phyloP scores from a whole-genome alignment of 1,140 invertebrate genomes.

The Gonioctena quinquepunctata region DNA sequence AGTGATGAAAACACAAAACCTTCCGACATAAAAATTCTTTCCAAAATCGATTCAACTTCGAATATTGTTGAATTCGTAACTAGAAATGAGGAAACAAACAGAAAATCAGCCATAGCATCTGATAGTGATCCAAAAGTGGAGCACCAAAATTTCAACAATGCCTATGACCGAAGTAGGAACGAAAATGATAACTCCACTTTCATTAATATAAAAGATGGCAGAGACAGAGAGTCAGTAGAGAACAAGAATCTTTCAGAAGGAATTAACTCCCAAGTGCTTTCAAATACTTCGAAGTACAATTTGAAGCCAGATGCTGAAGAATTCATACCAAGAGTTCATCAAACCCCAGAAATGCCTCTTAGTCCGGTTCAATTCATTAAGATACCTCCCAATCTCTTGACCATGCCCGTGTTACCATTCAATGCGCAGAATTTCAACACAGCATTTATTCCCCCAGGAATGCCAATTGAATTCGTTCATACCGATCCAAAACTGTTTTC shows the following conservation, averaged over 20 bases:
- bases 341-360: slow-evolving; percentile 24
- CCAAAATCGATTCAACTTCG: background rate
- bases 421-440: slow-evolving; percentile 30
- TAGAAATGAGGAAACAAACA: background rate
- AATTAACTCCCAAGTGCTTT: background rate
- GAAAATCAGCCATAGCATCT: background rate
- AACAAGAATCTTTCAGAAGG: background rate
- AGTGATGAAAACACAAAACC: slow-evolving; percentile 10
- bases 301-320: slow-evolving; percentile 54
- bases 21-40: background rate
- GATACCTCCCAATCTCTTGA: slow-evolving; percentile 45
- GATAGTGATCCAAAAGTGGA: background rate
- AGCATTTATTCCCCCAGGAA: slow-evolving; percentile 42
- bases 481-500: slow-evolving; percentile 23
- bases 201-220: background rate
- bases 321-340: slow-evolving; percentile 47
- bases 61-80: slow-evolving; percentile 10
- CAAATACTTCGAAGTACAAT: slow-evolving; percentile 27
- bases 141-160: background rate
- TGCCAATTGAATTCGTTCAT: slow-evolving; percentile 45
- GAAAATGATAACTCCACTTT: background rate
- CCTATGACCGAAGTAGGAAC: background rate
- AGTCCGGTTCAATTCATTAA: slow-evolving; percentile 39
- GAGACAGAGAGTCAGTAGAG: background rate
- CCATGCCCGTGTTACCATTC: slow-evolving; percentile 38